phyloP scores from a whole-genome alignment of 2,113 vertebrate species.

The Silurus meridionalis region DNA sequence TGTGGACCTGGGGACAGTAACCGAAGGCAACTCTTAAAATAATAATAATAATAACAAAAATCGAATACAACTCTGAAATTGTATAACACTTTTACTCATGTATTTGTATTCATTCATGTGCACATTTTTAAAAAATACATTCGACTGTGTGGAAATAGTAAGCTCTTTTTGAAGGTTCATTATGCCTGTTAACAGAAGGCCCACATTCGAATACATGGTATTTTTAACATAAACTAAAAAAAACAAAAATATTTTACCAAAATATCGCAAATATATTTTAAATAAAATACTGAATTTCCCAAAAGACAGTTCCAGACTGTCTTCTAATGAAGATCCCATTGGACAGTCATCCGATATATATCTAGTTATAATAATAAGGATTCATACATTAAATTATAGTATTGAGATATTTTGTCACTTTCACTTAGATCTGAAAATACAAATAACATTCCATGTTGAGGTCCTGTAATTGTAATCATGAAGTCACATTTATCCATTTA shows the following conservation, averaged over 20 bases:
- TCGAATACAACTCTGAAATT: background rate
- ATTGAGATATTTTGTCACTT: background rate
- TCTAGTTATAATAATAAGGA: conserved; percentile 11
- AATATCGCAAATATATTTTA: background rate
- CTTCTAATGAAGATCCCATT: background rate
- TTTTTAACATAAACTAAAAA: conserved; percentile 10
- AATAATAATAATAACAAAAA: background rate
- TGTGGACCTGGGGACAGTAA: background rate
- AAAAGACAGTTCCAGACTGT: conserved; percentile 47
- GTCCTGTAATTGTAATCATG: background rate
- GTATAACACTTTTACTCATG: background rate
- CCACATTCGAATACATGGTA: background rate
- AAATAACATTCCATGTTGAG: background rate
- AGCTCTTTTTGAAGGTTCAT: background rate
- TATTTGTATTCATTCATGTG: background rate
- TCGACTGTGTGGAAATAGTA: background rate
- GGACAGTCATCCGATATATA: background rate
- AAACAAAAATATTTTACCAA: background rate
- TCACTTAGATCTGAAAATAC: background rate
- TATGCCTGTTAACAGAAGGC: background rate
- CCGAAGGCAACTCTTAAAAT: background rate
- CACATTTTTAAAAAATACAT: background rate
- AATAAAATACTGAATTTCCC: conserved; percentile 17
- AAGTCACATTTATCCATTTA: background rate
- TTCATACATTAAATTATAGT: conserved; percentile 23